These are phyloP conservation scores for Hydrophis major DNA, from an alignment of 2,797 vertebrate species.

Conservation along the genomic window DNA sequence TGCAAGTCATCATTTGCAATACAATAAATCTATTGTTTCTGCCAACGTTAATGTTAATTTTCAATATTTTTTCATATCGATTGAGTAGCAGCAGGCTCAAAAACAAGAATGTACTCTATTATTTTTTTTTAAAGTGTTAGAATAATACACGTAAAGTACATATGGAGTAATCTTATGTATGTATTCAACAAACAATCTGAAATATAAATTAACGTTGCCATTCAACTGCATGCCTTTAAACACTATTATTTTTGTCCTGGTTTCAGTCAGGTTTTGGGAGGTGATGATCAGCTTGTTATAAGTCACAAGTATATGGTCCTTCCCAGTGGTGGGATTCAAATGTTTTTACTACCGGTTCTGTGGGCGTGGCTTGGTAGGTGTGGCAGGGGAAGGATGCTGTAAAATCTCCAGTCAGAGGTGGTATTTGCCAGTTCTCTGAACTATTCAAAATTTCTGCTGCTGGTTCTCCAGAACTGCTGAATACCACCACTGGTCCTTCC, in stretches of 20 bases:
- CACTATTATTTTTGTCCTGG: neutral
- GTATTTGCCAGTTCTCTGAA: no score
- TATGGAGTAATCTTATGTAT: neutral
- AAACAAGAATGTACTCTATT: neutral
- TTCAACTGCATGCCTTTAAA: neutral
- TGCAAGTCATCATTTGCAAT: conserved; percentile 39
- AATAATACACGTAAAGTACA: neutral
- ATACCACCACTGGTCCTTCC: no score
- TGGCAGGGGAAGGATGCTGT: no score
- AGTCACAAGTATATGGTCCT: neutral
- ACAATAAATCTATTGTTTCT: conserved; percentile 28
- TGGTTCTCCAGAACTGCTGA: no score
- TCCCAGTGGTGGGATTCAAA: no score
- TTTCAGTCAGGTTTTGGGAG: neutral
- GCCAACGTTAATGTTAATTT: neutral
- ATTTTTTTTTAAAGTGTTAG: neutral
- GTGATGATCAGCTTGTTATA: neutral
- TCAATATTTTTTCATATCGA: neutral
- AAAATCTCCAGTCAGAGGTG: no score
- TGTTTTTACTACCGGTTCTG: no score
- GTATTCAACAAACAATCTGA: neutral
- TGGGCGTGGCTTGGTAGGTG: no score
- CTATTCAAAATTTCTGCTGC: no score
- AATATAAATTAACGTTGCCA: neutral
- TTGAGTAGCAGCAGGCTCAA: neutral